phyloP scores from a whole-genome alignment of 2,113 vertebrate species.

The Felis catus region DNA sequence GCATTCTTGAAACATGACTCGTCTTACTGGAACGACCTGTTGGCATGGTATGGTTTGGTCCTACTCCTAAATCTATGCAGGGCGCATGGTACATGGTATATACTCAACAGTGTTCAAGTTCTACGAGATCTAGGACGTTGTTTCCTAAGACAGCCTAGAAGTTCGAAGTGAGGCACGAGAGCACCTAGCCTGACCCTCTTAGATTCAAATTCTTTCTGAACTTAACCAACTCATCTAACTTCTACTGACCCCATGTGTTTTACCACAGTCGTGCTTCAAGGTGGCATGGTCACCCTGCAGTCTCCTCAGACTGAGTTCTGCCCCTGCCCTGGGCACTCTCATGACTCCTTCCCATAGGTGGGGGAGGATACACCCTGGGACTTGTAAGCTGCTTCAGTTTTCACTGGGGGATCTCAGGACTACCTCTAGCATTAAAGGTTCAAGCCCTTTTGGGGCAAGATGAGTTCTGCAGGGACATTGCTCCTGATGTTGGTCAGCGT shows the following conservation, averaged over 20 bases:
- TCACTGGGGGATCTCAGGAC: background rate
- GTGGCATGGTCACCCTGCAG: background rate
- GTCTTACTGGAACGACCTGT: background rate
- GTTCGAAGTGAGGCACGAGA: background rate
- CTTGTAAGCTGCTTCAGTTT: background rate
- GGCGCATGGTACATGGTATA: background rate
- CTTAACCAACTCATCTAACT: background rate
- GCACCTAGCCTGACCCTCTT: background rate
- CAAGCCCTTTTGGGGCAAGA: background rate
- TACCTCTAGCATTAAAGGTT: background rate
- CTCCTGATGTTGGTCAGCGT: background rate
- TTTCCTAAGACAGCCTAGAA: background rate
- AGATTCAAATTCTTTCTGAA: background rate
- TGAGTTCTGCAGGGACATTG: background rate
- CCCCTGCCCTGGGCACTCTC: background rate
- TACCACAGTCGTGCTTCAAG: background rate
- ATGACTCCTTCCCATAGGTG: background rate
- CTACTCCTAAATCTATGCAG: background rate
- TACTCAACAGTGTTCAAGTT: background rate
- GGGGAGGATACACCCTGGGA: rapidly evolving
- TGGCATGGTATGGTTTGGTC: background rate
- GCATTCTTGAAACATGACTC: background rate
- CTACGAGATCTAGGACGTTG: background rate
- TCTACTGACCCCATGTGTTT: background rate
- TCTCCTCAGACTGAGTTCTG: background rate